Percentiles rank a stretch among this genome's conserved stretches.
These are phyloP conservation scores for Brachynemurus nebulosus DNA, from an alignment of 2,888 invertebrate genomes.

Conservation along the genomic window DNA sequence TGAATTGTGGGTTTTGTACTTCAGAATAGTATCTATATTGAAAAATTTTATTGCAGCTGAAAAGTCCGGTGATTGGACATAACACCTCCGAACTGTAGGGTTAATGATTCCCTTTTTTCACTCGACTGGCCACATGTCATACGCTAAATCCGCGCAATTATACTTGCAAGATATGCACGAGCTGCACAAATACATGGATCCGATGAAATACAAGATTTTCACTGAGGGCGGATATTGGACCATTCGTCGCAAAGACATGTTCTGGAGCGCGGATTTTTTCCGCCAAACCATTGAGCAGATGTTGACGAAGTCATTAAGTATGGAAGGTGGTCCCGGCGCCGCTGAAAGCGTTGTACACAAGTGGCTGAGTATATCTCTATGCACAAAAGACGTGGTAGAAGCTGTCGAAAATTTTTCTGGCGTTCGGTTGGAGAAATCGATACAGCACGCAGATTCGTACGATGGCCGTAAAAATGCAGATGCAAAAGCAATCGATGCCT, in stretches of 20 bases:
- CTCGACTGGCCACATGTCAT: neutral
- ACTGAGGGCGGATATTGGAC: neutral
- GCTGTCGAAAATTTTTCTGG: neutral
- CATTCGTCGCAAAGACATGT: neutral
- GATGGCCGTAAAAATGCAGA: neutral
- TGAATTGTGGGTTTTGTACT: neutral
- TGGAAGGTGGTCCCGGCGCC: neutral
- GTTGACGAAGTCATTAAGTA: neutral
- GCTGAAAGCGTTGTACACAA: neutral
- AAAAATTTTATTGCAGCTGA: conserved; percentile 3
- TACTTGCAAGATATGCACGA: conserved; percentile 2
- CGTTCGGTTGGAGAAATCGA: neutral
- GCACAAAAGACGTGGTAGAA: neutral
- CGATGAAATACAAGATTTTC: neutral
- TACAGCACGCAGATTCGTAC: neutral
- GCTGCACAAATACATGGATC: neutral
- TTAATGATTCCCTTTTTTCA: conserved; percentile 1
- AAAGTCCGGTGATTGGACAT: neutral
- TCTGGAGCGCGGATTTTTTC: neutral
- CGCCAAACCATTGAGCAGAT: neutral
- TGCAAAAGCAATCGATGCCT: neutral
- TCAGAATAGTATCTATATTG: neutral
- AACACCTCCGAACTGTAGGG: neutral
- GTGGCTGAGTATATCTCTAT: neutral
- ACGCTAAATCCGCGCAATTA: conserved; percentile 1